A percentile compares a stretch with the other conserved stretches of the same genome.
These are phyloP conservation scores for Meriones unguiculatus DNA, from an alignment of 2,113 vertebrate genomes.

Conservation along the genomic window DNA sequence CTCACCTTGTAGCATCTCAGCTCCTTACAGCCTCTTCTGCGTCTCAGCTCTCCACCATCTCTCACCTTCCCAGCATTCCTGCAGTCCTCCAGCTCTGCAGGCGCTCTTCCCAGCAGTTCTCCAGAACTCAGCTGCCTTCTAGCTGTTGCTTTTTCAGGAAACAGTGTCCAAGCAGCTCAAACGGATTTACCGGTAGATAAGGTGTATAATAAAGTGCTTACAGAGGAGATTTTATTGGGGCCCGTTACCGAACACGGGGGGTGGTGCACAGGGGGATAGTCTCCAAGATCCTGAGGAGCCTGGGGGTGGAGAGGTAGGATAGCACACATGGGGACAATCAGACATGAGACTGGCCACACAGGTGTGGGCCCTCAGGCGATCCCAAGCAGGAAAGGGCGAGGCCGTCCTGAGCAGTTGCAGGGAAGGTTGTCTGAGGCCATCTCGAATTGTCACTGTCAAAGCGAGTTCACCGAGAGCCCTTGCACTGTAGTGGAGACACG, in stretches of 20 bases:
- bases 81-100: not conserved
- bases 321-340: too few relatives aligned
- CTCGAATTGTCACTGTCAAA: not conserved
- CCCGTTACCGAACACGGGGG: not conserved
- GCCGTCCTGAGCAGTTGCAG: not conserved
- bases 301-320: not conserved
- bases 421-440: not conserved
- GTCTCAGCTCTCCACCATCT: not conserved
- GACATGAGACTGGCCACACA: not conserved
- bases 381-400: not conserved
- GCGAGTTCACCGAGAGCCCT: not conserved
- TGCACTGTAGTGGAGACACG: not conserved
- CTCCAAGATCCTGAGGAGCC: not conserved
- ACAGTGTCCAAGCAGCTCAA: not conserved
- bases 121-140: not conserved
- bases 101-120: not conserved
- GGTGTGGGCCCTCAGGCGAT: not conserved
- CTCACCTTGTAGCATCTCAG: not conserved
- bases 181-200: not conserved
- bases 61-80: not conserved
- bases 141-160: not conserved
- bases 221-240: not conserved
- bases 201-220: not conserved
- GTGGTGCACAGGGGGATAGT: not conserved
- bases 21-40: not conserved